Base-by-base conservation (phyloP, 1,140 invertebrate species). In the Pachypsylla venusta region DNA sequence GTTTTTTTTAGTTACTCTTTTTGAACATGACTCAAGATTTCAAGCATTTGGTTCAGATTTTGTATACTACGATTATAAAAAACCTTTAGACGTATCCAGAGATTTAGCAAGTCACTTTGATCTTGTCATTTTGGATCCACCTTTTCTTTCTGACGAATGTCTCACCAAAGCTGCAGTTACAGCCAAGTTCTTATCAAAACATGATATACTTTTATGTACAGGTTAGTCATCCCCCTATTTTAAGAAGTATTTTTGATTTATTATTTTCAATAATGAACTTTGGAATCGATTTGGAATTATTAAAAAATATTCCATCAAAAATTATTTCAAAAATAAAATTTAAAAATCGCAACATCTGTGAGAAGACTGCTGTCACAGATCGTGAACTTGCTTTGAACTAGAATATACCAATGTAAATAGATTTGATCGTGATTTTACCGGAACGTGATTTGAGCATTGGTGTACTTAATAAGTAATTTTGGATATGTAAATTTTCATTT, bases 61-160 rank as follows among this genome's bases (percentile, higher is more conserved):
- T 74, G 73, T 89, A 22, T 81, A 81, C 57, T 98, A 95, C 67
- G 90, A 98, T 70, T 96, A 94, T 67, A 92, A 89, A 61, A 70
- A 74, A 14, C 92, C 92, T 3, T 70, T 84, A 30, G 75, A 82
- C 54, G 67, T 96, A 13, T 79, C 86, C 0, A 62, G 71, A 59
- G 75, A 84, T 0, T 73, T 81, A 25, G 62, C 73, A 14, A 72
- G 75, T 48, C 69, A 70, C 22, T 97, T 86, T 74, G 87, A 95
- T 71, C 65, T 97, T 16, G 84, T 98, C 1, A 76, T 97, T 57
- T 89, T 85, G 0, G 93, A 98, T 76, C 93, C 94, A 12, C 94
- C 94, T 12, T 97, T 95, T 73, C 73, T 98, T 4, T 87, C 90
- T 0, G 84, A 92, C 64, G 93, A 97, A 73, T 98, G 94, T 74